Evolutionary conservation across 2,113 vertebrate genomes (phyloP), one percentile per base, ranked within the genome.

Genomic region (Dromaius novaehollandiae): DNA sequence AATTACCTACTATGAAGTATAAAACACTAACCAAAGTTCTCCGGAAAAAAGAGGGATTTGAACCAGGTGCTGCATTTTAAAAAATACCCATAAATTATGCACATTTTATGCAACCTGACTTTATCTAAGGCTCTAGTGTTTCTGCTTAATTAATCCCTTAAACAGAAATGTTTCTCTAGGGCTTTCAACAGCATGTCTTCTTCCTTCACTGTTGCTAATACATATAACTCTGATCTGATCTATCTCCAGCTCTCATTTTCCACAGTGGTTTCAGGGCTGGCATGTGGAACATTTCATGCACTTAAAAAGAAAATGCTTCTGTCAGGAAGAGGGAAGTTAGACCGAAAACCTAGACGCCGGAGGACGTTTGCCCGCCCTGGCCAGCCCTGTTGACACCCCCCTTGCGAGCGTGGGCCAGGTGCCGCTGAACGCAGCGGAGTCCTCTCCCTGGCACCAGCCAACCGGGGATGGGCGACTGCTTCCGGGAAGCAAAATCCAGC

Each of bases 231-330:
- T 71, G 50, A 14, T 44, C 50, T 28, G 46, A 82, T 36, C 30
- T 6, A 1, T 9, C 30, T 86, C 89, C 40, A 9, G 38, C 66
- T 82, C 34, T 20, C 15, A 3, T 63, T 56, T 82, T 24, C 58
- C 79, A 70, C 36, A 69, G 12, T 8, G 38, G 25, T 48, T 74
- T 78, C 61, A 34, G 84, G 44, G 38, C 32, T 50, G 28, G 26
- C 26, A 18, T 56, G n/a, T 25, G 22, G 26, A 86, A 55, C 7
- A 19, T 11, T 40, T 0, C 0, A 21, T 56, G 30, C 1, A 2
- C 60, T 55, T 55, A n/a, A n/a, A 76, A 89, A 63, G 24, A 3
- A 24, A 28, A 63, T 55, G 53, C 22, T 66, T 66, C 58, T 0
- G 0, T 21, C 51, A 38, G 6, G 36, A 79, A 58, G 11, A 65